Evolutionary conservation across 1,140 invertebrate genomes (phyloP), one percentile per base, ranked within the genome.

Genomic region (Leptoteleia sp.): DNA sequence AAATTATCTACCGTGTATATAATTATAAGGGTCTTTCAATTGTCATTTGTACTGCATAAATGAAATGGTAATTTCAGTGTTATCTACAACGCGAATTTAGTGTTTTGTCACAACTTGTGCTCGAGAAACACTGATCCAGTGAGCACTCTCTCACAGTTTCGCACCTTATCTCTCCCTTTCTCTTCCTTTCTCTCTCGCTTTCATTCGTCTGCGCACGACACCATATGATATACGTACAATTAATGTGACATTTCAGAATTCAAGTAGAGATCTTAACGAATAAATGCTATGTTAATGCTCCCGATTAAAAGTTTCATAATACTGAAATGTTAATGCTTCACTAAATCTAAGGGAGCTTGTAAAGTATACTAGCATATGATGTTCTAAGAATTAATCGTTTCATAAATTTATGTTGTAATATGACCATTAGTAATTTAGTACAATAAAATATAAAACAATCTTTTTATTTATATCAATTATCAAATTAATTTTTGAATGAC

Each of bases 101-200:
- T 59, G 12, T 45, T 27, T 54, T 76, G 62, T 61, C 61, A 33
- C 62, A 76, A 62, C 15, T 59, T 68, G 62, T 71, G 62, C 72
- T 83, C 80, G 84, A 87, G 83, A 86, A 86, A 87, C 85, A 85
- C 84, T 84, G 84, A 59, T 77, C 81, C 81, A 82, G 75, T 77
- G 17, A 71, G 61, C 65, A 71, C 43, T 73, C 42, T 72, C 47
- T 57, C 65, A 45, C 48, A 48, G 48, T 67, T 27, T 64, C 40
- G 33, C 68, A 65, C 35, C 38, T 45, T 43, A 45, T 22, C 13
- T 73, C 42, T 57, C 47, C 15, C 35, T 29, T 50, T 79, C 47
- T 71, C 42, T 57, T 38, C 15, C 35, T 29, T 50, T 79, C 47
- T 71, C 47, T 38, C 47, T 64, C 47, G n/a, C 77, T 57, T 55